Base-by-base conservation (phyloP, 2,797 vertebrate genomes). In the Pelobates cultripes region DNA sequence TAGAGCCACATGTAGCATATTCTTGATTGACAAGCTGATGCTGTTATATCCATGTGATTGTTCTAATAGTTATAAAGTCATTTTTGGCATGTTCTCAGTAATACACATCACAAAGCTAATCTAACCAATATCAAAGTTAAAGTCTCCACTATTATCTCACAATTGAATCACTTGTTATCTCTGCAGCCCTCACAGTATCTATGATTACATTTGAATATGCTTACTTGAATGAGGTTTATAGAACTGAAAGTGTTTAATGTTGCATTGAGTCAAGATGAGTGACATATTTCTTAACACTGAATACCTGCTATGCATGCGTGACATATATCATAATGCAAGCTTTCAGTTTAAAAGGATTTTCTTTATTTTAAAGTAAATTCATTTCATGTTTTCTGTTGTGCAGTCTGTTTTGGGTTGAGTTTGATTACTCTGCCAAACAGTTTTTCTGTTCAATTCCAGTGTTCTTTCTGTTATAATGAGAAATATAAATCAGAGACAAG, bases 381-480 rank as follows among this genome's bases (percentile, higher is more conserved):
- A 51, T 51, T 51, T 51, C 2, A 61, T 64, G 61, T 55, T 40
- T 43, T 9, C 57, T 44, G 12, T 6, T 53, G 42, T 75, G 43
- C 51, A 71, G 45, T 72, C 61, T 57, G 79, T 82, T 75, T 82
- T 5, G 28, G 17, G n/a, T 76, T 70, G 70, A 88, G 83, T 80
- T 2, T 72, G 73, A 86, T 83, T 85, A 81, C 17, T 9, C 75
- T 61, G 15, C 64, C 53, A 45, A 45, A 47, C 44, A 86, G 63
- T 7, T 14, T 74, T 66, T 83, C 66, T 4, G 67, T 86, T 81
- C 88, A 85, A 81, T 89, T 87, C 85, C 85, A 78, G 60, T 45
- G n/a, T 87, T 86, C 45, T 73, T 85, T 79, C 51, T 1, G 85
- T 80, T 83, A 80, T 85, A 82, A 86, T 77, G 85, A 87, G 81